Base-by-base conservation (phyloP, 1,140 invertebrate species). In the Eriocheir sinensis region DNA sequence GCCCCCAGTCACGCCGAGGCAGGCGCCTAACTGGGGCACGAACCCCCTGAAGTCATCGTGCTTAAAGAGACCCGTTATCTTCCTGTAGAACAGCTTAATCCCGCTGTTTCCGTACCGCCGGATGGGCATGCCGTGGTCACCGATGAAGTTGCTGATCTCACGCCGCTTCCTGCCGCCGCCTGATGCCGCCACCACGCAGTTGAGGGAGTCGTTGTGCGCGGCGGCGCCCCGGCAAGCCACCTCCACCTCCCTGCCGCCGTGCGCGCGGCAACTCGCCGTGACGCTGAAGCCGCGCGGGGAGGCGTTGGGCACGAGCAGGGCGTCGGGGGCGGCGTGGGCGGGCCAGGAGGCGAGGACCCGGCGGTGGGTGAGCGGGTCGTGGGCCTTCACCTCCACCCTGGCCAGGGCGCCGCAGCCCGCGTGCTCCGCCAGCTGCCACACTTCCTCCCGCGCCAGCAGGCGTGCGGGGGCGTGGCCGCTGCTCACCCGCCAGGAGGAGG, bases 11-110 rank as follows among this genome's bases (percentile, higher is more conserved):
- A 94, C 80, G 4, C 95, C 95, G 21, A 95, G 8, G 80, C 95
- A 95, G 1, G 72, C 95, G 21, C 94, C 81, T 53, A 94, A 80
- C 80, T 95, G 95, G 3, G 95, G 95, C 48, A 95, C 48, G 53
- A 95, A 60, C 0, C 38, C 41, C 27, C 88, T 95, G 86, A 95
- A 93, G 44, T 91, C 93, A 34, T 93, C 72, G 27, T 95, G 38
- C 4, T 27, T 88, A 36, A 95, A 30, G 44, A 89, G 72, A 12
- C 36, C 44, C 21, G 92, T 88, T 6, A 88, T 27, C 36, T 86
- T 86, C 44, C 48, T 90, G 30, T 27, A 34, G 15, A 30, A 17
- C 15, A 60, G 17, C 0, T 36, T 86, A 21, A 36, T 6, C 72
- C 53, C 21, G 27, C 30, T 8, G 0, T 15, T 12, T 12, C 44